Evolutionary conservation across 2,797 vertebrate genomes (phyloP), one percentile per base, ranked within the genome.

Genomic region (Kryptopterus vitreolus): DNA sequence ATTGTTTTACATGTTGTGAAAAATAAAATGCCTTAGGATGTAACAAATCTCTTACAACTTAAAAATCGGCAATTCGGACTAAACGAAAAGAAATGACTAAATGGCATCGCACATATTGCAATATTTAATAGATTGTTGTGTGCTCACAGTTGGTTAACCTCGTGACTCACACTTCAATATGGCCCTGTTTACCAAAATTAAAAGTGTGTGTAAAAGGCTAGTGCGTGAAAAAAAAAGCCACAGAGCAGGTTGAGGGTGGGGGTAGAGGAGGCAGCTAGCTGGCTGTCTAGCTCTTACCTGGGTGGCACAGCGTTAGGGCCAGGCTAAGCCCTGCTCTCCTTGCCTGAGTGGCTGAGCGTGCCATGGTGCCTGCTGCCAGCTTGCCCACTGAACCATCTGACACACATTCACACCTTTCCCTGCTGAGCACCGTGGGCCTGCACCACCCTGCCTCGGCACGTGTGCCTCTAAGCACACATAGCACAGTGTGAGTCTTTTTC

Each of bases 361-460:
- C 79, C 82, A 85, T 58, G 33, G 78, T 84, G 91, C 90, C 87
- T 87, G 55, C 13, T 92, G 93, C 95, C 95, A 96, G 94, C 92
- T 92, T 82, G 92, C 94, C 92, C 90, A 90, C 93, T 90, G 91
- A 93, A 93, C 96, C 95, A 96, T 95, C 96, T 96, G 96, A 97
- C 96, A 96, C 95, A 95, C 94, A 94, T 95, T 96, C 95, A 95
- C 95, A 96, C 96, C 95, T 96, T 95, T 90, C 93, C 95, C 95
- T 94, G 85, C 86, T 81, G 81, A 82, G 87, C 84, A 46, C 88
- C 43, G 76, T 77, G 79, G 74, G 84, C 81, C 79, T 83, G 84
- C 83, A 81, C 82, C 84, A 87, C 87, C 85, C 85, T 90, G 90
- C 87, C 89, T 88, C 85, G 35, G 76, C 82, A 82, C 87, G 83